Base-by-base conservation (phyloP, 2,797 vertebrate species). In the Pseudomugil tenellus region DNA sequence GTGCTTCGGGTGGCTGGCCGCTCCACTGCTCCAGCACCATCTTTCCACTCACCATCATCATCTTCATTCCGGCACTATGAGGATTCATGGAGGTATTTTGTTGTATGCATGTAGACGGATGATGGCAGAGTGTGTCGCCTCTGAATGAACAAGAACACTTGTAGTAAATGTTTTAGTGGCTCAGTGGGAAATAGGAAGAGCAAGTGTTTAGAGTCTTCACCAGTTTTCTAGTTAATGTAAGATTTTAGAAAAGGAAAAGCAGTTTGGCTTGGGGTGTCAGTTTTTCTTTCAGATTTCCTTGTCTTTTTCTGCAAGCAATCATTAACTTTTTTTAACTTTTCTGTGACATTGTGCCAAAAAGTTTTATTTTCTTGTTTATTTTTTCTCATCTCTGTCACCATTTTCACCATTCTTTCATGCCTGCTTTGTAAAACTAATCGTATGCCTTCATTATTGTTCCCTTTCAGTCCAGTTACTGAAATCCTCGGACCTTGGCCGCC, bases 401-500 rank as follows among this genome's bases (percentile, higher is more conserved):
- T 31, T 57, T 19, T 19, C 58, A 51, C 10, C 21, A 1, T 0
- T 60, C 6, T 51, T 25, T 39, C 21, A 6, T 64, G 61, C 32
- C 29, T 43, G 37, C 34, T 31, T 6, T 72, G 26, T 72, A 4
- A 67, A 31, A 70, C 34, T n/a, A 52, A 58, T 78, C 25, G 13
- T 21, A 13, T 72, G n/a, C 70, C 46, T 64, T 62, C 69, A n/a
- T 77, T 32, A 2, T 19, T 65, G 2, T 63, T 46, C 21, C 46
- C 48, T 70, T 81, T 78, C 90, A 98, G 97, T 96, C 83, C 96
- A 97, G 91, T 93, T 97, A 82, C 94, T 97, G 92, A 96, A 96
- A 85, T 95, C 96, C 35, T 91, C 95, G 19, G 96, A 96, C 80
- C 94, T 98, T 73, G 96, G 96, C 74, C 95, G 96, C 63, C 96